Evolutionary conservation across 1,140 invertebrate species (phyloP).

Genomic region (Chlorops oryzae): DNA sequence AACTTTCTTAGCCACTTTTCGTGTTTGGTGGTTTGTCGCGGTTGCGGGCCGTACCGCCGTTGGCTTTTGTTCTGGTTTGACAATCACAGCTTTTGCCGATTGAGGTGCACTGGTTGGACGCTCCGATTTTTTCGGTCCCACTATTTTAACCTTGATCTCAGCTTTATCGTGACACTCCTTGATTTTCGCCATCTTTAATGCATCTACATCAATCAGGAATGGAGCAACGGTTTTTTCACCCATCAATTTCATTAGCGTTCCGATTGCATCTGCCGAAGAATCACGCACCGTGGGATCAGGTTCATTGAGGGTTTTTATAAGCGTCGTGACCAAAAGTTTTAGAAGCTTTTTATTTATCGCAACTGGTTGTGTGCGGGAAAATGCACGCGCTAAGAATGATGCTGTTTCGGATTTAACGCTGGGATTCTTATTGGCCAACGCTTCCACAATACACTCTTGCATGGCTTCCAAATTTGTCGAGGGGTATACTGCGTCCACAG

Average conservation of each 20-base stretch:
- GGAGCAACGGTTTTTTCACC: constrained; percentile 85
- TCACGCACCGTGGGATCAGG: constrained; percentile 79
- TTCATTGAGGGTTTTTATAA: constrained; percentile 78
- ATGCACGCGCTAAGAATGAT: constrained; percentile 77
- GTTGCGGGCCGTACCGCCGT: constrained; percentile 52
- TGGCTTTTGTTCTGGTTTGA: constrained; percentile 52
- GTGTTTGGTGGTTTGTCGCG: too few relatives aligned
- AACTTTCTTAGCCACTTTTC: constrained; percentile 42
- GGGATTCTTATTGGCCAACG: constrained; percentile 93
- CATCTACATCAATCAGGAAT: constrained; percentile 81
- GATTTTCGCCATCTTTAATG: constrained; percentile 91
- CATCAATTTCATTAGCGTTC: constrained; percentile 89
- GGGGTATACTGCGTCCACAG: constrained; percentile 84
- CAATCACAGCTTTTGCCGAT: constrained; percentile 42
- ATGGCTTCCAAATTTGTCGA: constrained; percentile 82
- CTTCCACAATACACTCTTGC: constrained; percentile 74
- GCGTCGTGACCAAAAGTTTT: constrained; percentile 72
- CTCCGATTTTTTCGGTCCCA: constrained; percentile 59
- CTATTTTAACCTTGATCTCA: constrained; percentile 70
- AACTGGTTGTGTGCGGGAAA: constrained; percentile 71
- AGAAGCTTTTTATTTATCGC: constrained; percentile 88
- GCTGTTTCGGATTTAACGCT: constrained; percentile 88
- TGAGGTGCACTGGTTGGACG: constrained; percentile 52
- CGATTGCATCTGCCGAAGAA: constrained; percentile 80
- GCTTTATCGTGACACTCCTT: constrained; percentile 92